phyloP scores from a whole-genome alignment of 2,797 vertebrate genomes.

The Limnodromus scolopaceus region DNA sequence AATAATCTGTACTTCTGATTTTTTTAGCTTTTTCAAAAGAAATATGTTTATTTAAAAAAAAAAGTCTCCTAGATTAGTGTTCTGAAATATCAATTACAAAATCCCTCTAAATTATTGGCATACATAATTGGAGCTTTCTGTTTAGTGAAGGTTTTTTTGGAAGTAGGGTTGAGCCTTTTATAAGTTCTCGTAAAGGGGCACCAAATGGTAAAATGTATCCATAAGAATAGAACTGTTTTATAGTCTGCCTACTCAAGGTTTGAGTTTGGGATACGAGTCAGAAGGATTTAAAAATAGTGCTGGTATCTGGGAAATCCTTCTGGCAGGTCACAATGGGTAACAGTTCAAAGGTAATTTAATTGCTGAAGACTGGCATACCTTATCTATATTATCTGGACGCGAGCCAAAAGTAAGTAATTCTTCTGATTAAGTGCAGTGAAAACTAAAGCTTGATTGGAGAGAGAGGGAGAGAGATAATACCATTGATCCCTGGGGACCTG shows the following conservation, averaged over 20 bases:
- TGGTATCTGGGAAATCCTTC: not conserved
- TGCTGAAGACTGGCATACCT: not conserved
- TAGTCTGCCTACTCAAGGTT: not conserved
- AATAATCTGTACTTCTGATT: not conserved
- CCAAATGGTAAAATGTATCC: not conserved
- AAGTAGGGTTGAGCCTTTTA: not conserved
- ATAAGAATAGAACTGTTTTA: not conserved
- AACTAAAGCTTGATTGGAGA: not conserved
- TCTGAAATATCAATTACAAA: not conserved
- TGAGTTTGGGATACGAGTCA: not conserved
- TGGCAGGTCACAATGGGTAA: slow-evolving; percentile 6
- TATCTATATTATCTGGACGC: not conserved
- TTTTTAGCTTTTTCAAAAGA: not conserved
- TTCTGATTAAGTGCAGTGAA: not conserved
- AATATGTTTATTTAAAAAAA: not conserved
- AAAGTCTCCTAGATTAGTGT: not conserved
- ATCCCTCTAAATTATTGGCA: not conserved
- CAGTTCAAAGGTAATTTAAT: slow-evolving; percentile 10
- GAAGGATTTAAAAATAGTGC: not conserved
- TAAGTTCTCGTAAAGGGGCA: not conserved
- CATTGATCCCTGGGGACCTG: not conserved
- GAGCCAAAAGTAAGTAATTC: slow-evolving; percentile 9
- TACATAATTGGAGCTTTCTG: not conserved
- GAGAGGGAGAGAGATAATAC: not conserved
- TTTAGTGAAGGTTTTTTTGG: not conserved